Evolutionary conservation across 2,797 vertebrate species (phyloP).

Genomic region (Acanthurus lineatus): DNA sequence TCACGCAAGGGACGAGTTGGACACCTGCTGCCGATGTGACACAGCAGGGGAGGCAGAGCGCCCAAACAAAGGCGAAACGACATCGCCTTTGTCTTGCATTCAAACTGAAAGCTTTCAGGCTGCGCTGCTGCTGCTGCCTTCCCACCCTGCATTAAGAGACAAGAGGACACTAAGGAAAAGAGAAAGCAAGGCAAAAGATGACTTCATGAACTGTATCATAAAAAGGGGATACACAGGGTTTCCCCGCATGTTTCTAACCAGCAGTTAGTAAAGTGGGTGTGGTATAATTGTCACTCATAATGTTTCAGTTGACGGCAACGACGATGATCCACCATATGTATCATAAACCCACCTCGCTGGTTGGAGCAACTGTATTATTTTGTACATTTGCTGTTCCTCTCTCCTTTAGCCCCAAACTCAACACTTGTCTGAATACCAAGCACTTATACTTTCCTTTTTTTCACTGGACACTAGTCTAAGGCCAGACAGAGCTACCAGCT

Average conservation of each 20-base stretch:
- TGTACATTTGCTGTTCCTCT: conserved; percentile 83
- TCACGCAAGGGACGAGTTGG: conserved; percentile 53
- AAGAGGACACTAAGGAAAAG: conserved; percentile 59
- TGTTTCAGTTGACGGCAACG: conserved; percentile 60
- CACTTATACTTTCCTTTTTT: conserved; percentile 76
- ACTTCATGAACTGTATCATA: conserved; percentile 67
- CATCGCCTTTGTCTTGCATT: conserved; percentile 43
- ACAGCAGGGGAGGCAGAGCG: conserved; percentile 46
- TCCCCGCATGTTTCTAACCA: conserved; percentile 71
- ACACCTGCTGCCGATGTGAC: conserved; percentile 71
- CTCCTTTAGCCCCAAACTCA: conserved; percentile 64
- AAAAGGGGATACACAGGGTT: conserved; percentile 44
- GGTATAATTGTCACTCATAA: conserved; percentile 54
- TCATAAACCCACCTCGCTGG: conserved; percentile 75
- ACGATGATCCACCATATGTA: conserved; percentile 64
- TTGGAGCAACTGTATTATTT: conserved; percentile 84
- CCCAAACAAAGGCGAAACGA: conserved; percentile 32
- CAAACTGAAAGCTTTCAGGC: conserved; percentile 56
- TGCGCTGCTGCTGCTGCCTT: conserved; percentile 41
- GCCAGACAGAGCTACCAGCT: conserved; percentile 82
- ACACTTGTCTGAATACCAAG: conserved; percentile 73
- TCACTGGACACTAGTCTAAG: conserved; percentile 74
- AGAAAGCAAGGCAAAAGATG: conserved; percentile 60
- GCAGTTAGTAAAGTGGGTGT: conserved; percentile 63
- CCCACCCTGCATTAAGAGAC: conserved; percentile 50